Conservation (phyloP, 2,797 vertebrate species). For the Pitangus sulphuratus region DNA sequence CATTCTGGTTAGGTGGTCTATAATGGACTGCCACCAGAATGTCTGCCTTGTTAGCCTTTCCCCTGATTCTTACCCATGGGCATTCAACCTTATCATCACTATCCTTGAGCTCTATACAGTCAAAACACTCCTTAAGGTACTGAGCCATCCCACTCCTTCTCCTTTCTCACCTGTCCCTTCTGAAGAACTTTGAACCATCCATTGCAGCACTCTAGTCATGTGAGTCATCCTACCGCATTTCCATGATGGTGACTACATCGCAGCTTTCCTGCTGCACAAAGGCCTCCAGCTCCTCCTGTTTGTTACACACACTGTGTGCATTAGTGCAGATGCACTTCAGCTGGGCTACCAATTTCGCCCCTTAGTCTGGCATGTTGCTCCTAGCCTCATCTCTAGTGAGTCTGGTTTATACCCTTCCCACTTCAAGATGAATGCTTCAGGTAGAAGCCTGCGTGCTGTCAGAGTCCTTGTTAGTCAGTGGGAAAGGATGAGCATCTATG, state of each 20-base stretch:
- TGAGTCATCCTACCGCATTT: not conserved
- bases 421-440: not conserved
- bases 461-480: not conserved
- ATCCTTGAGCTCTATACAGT: not conserved
- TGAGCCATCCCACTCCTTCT: not conserved
- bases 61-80: not conserved
- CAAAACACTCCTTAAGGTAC: not conserved
- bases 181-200: not conserved
- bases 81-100: not conserved
- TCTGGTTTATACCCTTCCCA: not conserved
- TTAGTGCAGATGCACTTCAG: not conserved
- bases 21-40: not conserved
- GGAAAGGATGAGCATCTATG: not conserved
- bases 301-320: not conserved
- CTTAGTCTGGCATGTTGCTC: fast-evolving
- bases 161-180: not conserved
- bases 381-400: not conserved
- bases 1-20: not conserved
- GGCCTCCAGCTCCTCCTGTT: not conserved
- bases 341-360: not conserved
- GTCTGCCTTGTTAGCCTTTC: not conserved
- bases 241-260: not conserved
- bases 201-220: not conserved
- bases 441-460: not conserved
- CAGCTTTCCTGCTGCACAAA: not conserved